These are phyloP conservation scores for Meriones unguiculatus DNA, from an alignment of 2,113 vertebrate genomes.

Conservation along the genomic window DNA sequence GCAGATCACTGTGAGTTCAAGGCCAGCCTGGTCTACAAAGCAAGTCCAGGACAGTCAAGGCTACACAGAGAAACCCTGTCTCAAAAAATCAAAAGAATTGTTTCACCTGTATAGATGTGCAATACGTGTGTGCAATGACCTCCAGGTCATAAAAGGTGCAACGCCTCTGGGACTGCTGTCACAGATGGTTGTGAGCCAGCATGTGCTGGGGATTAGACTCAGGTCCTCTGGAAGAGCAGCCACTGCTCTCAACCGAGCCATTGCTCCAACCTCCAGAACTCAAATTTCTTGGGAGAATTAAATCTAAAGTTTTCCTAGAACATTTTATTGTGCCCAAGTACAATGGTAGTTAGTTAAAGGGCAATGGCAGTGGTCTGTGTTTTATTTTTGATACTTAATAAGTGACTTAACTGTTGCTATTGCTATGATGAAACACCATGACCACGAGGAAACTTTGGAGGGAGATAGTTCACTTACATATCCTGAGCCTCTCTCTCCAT, in stretches of 20 bases:
- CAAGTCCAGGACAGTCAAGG: too few species aligned
- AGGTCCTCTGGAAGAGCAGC: not conserved
- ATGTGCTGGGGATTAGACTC: not conserved
- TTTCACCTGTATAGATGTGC: not conserved
- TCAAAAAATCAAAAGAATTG: too few species aligned
- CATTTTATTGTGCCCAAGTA: slow-evolving; percentile 36
- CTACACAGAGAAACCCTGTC: too few species aligned
- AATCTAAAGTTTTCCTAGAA: not conserved
- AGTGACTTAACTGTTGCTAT: not conserved
- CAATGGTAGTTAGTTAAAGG: not conserved
- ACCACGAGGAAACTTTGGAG: not conserved
- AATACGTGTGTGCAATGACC: not conserved
- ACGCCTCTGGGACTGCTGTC: not conserved
- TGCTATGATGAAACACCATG: not conserved
- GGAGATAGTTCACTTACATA: not conserved
- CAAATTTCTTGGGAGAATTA: slow-evolving; percentile 35
- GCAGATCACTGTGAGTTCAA: too few species aligned
- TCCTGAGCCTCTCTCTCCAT: not conserved
- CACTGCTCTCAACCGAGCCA: not conserved
- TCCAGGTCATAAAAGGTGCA: not conserved
- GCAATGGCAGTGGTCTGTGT: not conserved
- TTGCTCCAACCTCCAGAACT: not conserved
- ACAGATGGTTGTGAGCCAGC: not conserved
- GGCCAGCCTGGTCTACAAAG: too few species aligned
- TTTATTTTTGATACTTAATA: not conserved